Evolutionary conservation across 2,888 invertebrate species (phyloP).

Genomic region (Cephus pygmeus): DNA sequence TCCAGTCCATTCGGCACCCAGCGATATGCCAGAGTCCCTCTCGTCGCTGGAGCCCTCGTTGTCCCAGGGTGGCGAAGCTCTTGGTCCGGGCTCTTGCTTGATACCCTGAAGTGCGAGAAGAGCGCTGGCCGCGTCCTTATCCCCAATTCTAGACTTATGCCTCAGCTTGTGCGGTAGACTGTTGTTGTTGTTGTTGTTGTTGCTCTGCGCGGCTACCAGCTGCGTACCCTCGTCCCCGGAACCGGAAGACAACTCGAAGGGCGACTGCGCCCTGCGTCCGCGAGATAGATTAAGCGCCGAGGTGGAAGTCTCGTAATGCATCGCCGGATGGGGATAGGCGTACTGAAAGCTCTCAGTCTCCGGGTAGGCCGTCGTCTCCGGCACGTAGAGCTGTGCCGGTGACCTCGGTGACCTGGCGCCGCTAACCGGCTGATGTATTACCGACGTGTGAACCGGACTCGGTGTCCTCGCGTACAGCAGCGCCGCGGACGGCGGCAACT

Average conservation of each 20-base stretch:
- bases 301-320: conserved; percentile 71
- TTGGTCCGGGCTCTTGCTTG: conserved; percentile 85
- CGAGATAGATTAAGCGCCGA: conserved; percentile 81
- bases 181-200: conserved; percentile 74
- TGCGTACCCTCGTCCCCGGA: conserved; percentile 72
- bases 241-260: conserved; percentile 85
- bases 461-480: conserved; percentile 71
- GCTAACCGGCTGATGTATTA: conserved; percentile 71
- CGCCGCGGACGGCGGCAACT: conserved; percentile 59
- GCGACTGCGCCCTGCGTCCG: conserved; percentile 72
- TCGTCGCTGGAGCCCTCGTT: conserved; percentile 92
- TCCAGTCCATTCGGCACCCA: conserved; percentile 76
- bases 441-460: conserved; percentile 72
- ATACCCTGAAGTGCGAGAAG: conserved; percentile 86
- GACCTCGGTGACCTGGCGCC: conserved; percentile 60
- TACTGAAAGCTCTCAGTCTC: conserved; percentile 67
- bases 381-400: conserved; percentile 59
- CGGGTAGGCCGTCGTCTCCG: conserved; percentile 59
- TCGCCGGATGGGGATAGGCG: conserved; percentile 68
- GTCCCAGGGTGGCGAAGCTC: conserved; percentile 87
- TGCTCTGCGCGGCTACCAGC: conserved; percentile 68
- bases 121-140: conserved; percentile 87
- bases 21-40: conserved; percentile 88
- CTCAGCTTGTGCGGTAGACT: conserved; percentile 89
- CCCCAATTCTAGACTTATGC: conserved; percentile 90